These are phyloP conservation scores for Echiichthys vipera DNA, from an alignment of 2,797 vertebrate genomes.

Conservation along the genomic window DNA sequence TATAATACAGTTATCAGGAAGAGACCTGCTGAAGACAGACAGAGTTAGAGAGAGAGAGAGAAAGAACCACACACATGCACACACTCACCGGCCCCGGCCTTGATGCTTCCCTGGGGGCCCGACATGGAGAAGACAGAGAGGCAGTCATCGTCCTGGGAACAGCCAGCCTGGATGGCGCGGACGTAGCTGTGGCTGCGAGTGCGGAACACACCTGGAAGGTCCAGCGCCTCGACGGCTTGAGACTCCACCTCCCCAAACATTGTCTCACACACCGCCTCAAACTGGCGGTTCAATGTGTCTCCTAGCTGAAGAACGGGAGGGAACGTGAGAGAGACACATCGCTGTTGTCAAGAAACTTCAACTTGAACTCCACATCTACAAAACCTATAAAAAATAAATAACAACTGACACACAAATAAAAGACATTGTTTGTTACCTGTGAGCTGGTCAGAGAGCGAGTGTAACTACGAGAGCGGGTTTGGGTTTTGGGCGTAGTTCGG, in stretches of 20 bases:
- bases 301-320: conserved; percentile 85
- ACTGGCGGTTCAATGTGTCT: conserved; percentile 94
- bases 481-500: conserved; percentile 93
- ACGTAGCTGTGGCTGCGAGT: conserved; percentile 99
- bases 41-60: conserved; percentile 1
- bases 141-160: conserved; percentile 98
- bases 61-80: not conserved
- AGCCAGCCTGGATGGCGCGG: conserved; percentile 98
- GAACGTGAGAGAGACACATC: not conserved
- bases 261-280: conserved; percentile 94
- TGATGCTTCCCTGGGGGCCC: conserved; percentile 89
- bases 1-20: too few relatives aligned
- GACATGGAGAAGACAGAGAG: conserved; percentile 96
- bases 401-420: not conserved
- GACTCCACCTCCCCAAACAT: conserved; percentile 97
- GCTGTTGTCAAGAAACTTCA: not conserved
- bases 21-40: not conserved
- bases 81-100: conserved; percentile 93
- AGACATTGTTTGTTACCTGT: conserved; percentile 85
- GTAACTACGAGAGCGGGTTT: conserved; percentile 92
- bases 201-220: conserved; percentile 97
- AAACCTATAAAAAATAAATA: not conserved
- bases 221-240: conserved; percentile 96
- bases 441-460: conserved; percentile 96
- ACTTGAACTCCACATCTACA: not conserved